Evolutionary conservation across 2,888 invertebrate species (phyloP).

Genomic region (Plagodis pulveraria): DNA sequence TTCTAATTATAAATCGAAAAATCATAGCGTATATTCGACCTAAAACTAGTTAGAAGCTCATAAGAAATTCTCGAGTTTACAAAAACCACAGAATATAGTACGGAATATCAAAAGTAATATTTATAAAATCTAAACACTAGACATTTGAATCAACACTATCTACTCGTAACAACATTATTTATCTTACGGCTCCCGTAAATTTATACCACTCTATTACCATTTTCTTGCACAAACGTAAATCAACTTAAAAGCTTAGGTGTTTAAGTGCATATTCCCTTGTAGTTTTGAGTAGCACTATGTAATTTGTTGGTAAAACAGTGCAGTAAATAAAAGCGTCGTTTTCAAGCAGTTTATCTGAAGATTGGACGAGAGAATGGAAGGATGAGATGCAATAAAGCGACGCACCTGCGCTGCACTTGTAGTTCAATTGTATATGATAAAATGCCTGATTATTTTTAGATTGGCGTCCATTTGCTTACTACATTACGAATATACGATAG

Average conservation of each 20-base stretch:
- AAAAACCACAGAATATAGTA: no score
- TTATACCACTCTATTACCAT: constrained; percentile 18
- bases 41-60: no score
- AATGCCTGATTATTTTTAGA: neutral
- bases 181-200: constrained; percentile 22
- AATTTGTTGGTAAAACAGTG: constrained; percentile 50
- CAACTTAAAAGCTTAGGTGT: neutral
- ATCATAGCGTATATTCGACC: no score
- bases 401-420: constrained; percentile 23
- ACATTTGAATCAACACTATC: constrained; percentile 12
- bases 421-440: neutral
- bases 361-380: constrained; percentile 42
- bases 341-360: constrained; percentile 50
- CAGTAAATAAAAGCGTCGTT: constrained; percentile 52
- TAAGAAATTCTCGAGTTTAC: no score
- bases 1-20: no score
- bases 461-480: neutral
- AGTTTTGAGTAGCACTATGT: constrained; percentile 29
- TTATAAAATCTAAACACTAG: neutral
- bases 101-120: no score
- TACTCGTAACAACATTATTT: neutral
- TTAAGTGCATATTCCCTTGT: constrained; percentile 28
- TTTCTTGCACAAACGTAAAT: constrained; percentile 16
- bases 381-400: constrained; percentile 40
- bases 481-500: no score